Conservation (phyloP, 1,140 invertebrate species). For the Polypedilum pembai region DNA sequence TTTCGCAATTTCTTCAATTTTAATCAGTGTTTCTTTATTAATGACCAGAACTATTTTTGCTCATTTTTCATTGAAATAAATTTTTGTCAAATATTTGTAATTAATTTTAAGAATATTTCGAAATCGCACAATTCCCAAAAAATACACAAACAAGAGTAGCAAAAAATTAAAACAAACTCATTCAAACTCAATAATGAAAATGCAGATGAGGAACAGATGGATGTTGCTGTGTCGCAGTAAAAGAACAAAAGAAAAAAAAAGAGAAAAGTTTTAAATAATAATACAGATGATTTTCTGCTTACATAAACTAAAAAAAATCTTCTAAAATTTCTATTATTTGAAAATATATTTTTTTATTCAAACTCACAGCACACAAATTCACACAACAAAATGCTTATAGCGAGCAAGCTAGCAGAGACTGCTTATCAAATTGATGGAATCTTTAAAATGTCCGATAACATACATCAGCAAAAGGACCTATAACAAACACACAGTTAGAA, state of each 20-base stretch:
- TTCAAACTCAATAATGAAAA: not conserved
- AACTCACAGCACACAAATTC: not conserved
- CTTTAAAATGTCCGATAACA: conserved; percentile 25
- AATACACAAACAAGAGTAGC: no score
- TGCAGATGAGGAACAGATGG: conserved; percentile 16
- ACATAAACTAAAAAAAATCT: not conserved
- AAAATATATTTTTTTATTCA: conserved; percentile 24
- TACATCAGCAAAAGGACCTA: conserved; percentile 12
- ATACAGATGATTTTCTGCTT: not conserved
- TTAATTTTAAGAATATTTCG: no score
- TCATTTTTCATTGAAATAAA: no score
- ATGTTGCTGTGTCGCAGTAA: not conserved
- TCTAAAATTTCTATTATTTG: not conserved
- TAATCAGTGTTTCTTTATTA: no score
- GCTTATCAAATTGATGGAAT: conserved; percentile 24
- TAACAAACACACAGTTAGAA: not conserved
- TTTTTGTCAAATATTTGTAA: no score
- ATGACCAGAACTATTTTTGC: no score
- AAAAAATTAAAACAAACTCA: no score
- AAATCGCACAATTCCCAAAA: no score
- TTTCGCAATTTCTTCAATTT: no score
- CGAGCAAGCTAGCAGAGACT: not conserved
- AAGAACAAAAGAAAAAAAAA: no score
- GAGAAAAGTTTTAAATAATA: no score
- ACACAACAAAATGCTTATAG: conserved; percentile 9